These are phyloP conservation scores for Sebastes jordani DNA, from an alignment of 2,797 vertebrate genomes.

Conservation along the genomic window DNA sequence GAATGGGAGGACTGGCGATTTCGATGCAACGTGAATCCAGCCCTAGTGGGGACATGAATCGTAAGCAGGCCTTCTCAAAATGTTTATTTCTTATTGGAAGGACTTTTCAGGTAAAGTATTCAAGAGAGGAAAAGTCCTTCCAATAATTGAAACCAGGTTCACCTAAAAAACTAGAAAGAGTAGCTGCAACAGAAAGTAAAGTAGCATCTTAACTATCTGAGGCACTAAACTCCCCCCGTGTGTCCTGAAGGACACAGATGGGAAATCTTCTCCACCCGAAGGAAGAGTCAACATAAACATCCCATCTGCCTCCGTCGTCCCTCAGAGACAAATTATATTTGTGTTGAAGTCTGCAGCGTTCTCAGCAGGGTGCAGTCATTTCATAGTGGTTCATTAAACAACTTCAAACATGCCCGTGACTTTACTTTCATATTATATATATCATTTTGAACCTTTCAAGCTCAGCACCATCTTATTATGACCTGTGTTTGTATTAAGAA, in stretches of 20 bases:
- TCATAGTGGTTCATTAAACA: neutral
- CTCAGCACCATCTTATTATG: neutral
- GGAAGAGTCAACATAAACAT: conserved; percentile 7
- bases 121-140: no score
- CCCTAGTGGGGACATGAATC: no score
- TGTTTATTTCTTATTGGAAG: no score
- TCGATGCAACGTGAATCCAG: no score
- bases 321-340: neutral
- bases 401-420: neutral
- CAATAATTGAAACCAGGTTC: neutral
- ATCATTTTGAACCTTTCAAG: neutral
- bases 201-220: neutral
- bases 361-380: neutral
- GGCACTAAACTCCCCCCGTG: neutral
- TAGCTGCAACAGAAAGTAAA: neutral
- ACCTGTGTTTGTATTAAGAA: conserved; percentile 16
- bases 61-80: no score
- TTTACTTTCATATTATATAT: neutral
- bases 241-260: neutral
- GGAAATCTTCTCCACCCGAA: neutral
- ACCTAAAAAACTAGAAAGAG: neutral
- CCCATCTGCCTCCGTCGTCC: neutral
- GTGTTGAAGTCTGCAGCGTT: neutral
- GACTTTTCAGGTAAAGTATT: no score
- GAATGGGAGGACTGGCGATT: no score